Conservation (phyloP, 2,113 vertebrate genomes). For the Macquaria ambigua region DNA sequence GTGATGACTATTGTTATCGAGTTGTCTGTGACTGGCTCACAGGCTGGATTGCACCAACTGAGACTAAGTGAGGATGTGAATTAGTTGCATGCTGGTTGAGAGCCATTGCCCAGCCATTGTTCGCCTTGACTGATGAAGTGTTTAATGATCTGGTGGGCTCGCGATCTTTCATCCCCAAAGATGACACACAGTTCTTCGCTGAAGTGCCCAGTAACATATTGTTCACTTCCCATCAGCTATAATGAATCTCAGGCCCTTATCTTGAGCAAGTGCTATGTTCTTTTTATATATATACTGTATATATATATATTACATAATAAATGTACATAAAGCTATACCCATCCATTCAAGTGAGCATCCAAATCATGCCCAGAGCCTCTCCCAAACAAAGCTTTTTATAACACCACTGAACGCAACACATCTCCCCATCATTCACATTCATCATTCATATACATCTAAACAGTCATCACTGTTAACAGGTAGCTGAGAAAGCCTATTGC, state of each 20-base stretch:
- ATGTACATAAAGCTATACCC: slow-evolving; percentile 21
- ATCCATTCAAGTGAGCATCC: slow-evolving; percentile 41
- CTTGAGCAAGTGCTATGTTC: slow-evolving; percentile 14
- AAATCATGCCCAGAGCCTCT: slow-evolving; percentile 42
- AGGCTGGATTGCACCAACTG: slow-evolving; percentile 34
- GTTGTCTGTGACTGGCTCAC: slow-evolving; percentile 34
- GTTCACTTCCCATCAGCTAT: slow-evolving; percentile 25
- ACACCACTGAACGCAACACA: slow-evolving; percentile 37
- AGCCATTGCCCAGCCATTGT: slow-evolving; percentile 13
- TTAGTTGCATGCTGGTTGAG: slow-evolving; percentile 35
- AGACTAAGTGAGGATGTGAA: slow-evolving; percentile 35
- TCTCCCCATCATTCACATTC: slow-evolving; percentile 45
- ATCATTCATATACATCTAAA: slow-evolving; percentile 50
- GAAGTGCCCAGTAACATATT: slow-evolving; percentile 18
- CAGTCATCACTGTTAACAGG: slow-evolving; percentile 68
- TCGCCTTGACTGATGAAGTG: slow-evolving; percentile 34
- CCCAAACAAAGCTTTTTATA: slow-evolving; percentile 41
- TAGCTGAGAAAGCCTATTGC: slow-evolving; percentile 65
- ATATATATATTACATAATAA: slow-evolving; percentile 16
- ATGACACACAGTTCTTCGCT: slow-evolving; percentile 11
- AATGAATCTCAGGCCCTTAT: slow-evolving; percentile 34
- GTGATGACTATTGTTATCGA: slow-evolving; percentile 41
- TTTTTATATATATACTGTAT: neutral
- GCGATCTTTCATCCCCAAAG: slow-evolving; percentile 20
- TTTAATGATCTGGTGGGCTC: slow-evolving; percentile 38